Evolutionary conservation across 2,797 vertebrate species (phyloP), one percentile per base, ranked within the genome.

Genomic region (Etheostoma nigrum): DNA sequence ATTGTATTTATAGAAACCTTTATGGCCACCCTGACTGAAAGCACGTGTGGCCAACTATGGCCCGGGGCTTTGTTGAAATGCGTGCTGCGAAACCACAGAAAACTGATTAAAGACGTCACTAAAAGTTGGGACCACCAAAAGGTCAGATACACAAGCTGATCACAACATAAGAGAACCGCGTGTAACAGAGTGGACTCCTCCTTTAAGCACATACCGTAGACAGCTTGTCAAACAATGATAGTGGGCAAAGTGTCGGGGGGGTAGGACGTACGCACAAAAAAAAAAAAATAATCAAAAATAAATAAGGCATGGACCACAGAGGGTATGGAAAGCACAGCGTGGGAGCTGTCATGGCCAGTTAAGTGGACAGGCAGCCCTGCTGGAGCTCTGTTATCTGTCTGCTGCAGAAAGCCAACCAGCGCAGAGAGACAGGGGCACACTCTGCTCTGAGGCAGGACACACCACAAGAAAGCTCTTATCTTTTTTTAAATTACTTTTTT

Each of bases 351-450:
- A 85, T 67, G 81, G 81, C 65, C 54, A 2, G 70, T 86, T 87
- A 82, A 86, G 82, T 78, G 89, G 86, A 85, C 80, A 78, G 61
- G 76, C 84, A 72, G 75, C 85, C 48, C 82, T 81, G 91, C 79
- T 85, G 91, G 91, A 87, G 88, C 69, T 67, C 71, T 71, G 87
- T 88, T 90, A 92, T 92, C 90, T 59, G 81, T 77, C 84, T 59
- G 79, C 78, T 58, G 66, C 90, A 91, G 86, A 84, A 64, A 84
- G 80, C 40, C 73, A 61, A 60, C 74, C 81, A 30, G 30, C 69
- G 74, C 61, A 60, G 85, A 64, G 70, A 40, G 36, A 40, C 10
- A 11, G 48, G 14, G 49, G 11, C 42, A 23, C 14, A 45, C 53
- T 40, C 42, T 25, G 73, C 68, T 86, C 67, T 3, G 42, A 83